Base-by-base conservation (phyloP, 2,113 vertebrate species). In the Mus pahari region DNA sequence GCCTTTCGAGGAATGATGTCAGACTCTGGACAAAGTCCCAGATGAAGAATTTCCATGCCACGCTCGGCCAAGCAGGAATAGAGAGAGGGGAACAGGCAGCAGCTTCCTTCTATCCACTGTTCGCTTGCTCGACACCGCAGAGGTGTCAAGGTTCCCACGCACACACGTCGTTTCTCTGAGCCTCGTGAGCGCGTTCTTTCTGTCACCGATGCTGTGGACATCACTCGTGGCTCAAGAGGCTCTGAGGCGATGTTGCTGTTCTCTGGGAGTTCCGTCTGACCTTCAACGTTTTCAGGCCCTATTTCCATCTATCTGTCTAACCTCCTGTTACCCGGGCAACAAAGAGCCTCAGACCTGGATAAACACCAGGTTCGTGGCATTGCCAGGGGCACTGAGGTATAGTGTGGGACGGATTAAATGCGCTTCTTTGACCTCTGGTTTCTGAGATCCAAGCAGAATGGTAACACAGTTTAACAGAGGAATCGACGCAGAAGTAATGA, bases 291-390 rank as follows among this genome's bases (percentile, higher is more conserved):
- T 91, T 91, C 55, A 66, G 50, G 33, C 89, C 45, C 39, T 83
- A 22, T 91, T 94, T 82, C 70, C 9, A 58, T 58, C 79, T 86
- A 74, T 9, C 48, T 88, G 58, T 92, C 89, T 81, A 90, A 48
- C 53, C 62, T 48, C 73, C 89, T 24, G 88, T 71, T 78, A 83
- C 70, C 39, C 79, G 55, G 81, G 75, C 91, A 95, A 96, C 86
- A 83, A 31, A 73, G 62, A 89, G 74, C 81, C 70, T 71, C 45
- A 42, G 53, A 39, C 33, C 90, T 60, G 48, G 62, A 68, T 93
- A 90, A 94, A 96, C 28, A 95, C 9, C 70, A 89, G 86, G 42
- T 45, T 48, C 55, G 4, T 1, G 45, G 28, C 86, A 55, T 81
- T 95, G 84, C 73, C 75, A 26, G 0, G 73, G 48, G 62, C 50